These are phyloP conservation scores for Pandemis corylana DNA, from an alignment of 2,888 invertebrate genomes.

Conservation along the genomic window DNA sequence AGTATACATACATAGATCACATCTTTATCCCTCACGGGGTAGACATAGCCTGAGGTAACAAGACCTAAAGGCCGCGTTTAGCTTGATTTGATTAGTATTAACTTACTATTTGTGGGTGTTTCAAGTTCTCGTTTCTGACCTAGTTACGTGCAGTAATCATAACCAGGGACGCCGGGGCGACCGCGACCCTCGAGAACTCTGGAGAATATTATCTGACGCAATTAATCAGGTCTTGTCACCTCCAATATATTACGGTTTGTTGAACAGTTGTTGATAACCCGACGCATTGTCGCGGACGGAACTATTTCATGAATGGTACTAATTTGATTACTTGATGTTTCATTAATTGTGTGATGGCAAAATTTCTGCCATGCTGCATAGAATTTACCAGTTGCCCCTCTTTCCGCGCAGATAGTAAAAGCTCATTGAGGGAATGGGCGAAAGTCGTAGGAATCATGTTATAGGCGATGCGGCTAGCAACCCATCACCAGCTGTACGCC, in stretches of 20 bases:
- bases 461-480: too few relatives aligned
- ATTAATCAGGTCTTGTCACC: constrained; percentile 31
- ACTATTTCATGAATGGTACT: constrained; percentile 18
- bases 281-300: constrained; percentile 19
- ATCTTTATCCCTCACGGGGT: too few relatives aligned
- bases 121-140: constrained; percentile 11
- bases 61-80: too few relatives aligned
- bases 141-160: constrained; percentile 21
- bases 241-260: constrained; percentile 29
- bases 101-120: not conserved
- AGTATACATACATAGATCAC: too few relatives aligned
- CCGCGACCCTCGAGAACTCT: constrained; percentile 3
- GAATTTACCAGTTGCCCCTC: too few relatives aligned
- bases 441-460: too few relatives aligned
- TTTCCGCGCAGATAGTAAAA: too few relatives aligned
- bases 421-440: too few relatives aligned
- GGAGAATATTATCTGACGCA: constrained; percentile 24
- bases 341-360: not conserved
- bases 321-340: constrained; percentile 18
- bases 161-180: not conserved
- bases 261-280: constrained; percentile 28
- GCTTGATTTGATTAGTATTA: too few relatives aligned
- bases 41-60: too few relatives aligned
- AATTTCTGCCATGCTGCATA: too few relatives aligned
- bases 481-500: too few relatives aligned